Conservation (phyloP, 2,797 vertebrate species). For the Chromis chromis region DNA sequence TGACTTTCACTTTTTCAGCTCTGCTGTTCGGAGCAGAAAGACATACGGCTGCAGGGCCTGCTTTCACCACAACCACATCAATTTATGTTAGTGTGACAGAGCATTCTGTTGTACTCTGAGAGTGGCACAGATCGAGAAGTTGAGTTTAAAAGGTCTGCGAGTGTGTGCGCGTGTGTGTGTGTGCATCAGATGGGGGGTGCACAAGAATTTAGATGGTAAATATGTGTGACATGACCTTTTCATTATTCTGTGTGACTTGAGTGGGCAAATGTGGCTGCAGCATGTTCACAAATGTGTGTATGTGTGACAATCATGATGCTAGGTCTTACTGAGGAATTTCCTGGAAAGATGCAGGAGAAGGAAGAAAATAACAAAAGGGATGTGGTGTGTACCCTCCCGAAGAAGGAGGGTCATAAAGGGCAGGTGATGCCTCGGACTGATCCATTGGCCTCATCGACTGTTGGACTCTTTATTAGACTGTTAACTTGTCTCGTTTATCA, state of each 20-base stretch:
- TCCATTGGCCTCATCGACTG: too few relatives aligned
- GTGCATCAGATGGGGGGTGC: background rate
- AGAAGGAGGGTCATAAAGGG: too few relatives aligned
- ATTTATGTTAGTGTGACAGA: constrained; percentile 55
- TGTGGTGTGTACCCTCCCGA: too few relatives aligned
- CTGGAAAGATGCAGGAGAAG: background rate
- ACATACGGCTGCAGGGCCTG: constrained; percentile 52
- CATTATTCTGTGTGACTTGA: constrained; percentile 19
- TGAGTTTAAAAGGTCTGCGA: constrained; percentile 23
- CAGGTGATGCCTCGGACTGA: too few relatives aligned
- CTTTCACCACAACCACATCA: constrained; percentile 50
- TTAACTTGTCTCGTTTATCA: too few relatives aligned
- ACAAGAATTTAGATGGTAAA: constrained; percentile 29
- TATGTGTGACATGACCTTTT: constrained; percentile 49
- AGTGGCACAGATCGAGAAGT: constrained; percentile 33
- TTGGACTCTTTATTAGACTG: too few relatives aligned
- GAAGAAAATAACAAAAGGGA: background rate
- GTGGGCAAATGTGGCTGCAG: constrained; percentile 2
- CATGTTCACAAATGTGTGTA: background rate
- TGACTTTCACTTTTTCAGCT: constrained; percentile 45
- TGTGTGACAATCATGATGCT: background rate
- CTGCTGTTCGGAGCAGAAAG: constrained; percentile 36
- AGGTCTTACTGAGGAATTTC: constrained; percentile 7
- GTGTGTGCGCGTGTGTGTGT: background rate
- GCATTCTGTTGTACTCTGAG: constrained; percentile 16